A percentile compares a stretch with the other conserved stretches of the same genome.
Conservation (phyloP, 2,797 vertebrate genomes). For the Gila robusta region DNA sequence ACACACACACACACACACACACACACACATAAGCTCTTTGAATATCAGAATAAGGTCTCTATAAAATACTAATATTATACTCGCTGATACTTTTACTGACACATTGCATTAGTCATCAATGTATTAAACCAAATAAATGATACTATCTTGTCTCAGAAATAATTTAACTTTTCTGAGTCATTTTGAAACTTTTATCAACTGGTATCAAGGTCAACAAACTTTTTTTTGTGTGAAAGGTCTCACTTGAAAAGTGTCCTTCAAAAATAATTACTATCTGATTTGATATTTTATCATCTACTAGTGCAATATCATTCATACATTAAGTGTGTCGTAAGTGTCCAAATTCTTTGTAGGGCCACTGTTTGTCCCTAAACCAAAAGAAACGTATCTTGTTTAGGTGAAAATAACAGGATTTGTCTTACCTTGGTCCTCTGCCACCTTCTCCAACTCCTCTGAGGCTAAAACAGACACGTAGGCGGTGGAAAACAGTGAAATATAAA, state of each 20-base stretch:
- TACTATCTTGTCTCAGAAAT: background rate
- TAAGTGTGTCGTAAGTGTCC: background rate
- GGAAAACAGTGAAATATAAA: background rate
- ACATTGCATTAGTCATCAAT: background rate
- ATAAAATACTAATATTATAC: background rate
- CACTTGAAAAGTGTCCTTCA: slow-evolving; percentile 1
- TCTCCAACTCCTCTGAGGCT: slow-evolving; percentile 72
- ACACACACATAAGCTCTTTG: background rate
- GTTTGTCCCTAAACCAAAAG: background rate
- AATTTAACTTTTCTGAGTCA: background rate
- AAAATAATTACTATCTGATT: background rate
- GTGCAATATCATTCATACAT: background rate
- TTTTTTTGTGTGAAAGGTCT: background rate
- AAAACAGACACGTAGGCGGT: slow-evolving; percentile 49
- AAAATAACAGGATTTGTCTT: slow-evolving; percentile 42
- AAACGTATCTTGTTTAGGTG: background rate
- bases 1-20: background rate
- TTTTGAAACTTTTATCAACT: background rate
- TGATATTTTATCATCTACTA: background rate
- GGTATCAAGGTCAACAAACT: background rate
- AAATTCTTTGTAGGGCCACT: background rate
- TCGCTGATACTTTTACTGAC: background rate
- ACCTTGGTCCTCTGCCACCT: slow-evolving; percentile 77
- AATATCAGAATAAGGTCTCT: background rate
- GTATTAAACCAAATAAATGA: background rate